Evolutionary conservation across 2,113 vertebrate species (phyloP), one percentile per base, ranked within the genome.

Genomic region (Cololabis saira): DNA sequence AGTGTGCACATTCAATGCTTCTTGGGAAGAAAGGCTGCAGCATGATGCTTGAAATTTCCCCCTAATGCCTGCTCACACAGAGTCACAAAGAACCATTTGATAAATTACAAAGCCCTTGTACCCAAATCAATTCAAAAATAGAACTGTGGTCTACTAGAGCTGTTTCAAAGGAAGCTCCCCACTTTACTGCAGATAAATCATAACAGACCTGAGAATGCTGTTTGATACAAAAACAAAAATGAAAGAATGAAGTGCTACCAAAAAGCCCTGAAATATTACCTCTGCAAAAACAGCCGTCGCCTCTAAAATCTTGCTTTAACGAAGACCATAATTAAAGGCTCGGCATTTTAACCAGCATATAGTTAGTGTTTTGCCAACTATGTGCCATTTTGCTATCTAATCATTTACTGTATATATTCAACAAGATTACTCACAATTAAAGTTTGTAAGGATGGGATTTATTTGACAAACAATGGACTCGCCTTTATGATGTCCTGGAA

Each of bases 401-500:
- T 43, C n/a, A 19, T 48, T 12, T 48, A 16, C 10, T 16, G 11
- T 18, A 12, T 4, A 37, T 18, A 50, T 19, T 37, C 24, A 40
- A 37, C 52, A 4, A 17, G 18, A 30, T 54, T 27, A 16, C 2
- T 60, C 2, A 37, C 5, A 30, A 17, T 13, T 1, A 12, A 44
- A 49, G 10, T 50, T 0, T 44, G 14, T 30, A 10, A 21, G 22
- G 1, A 16, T 16, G 16, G 0, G 24, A 50, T 12, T 4, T 27
- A 57, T 12, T 14, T 24, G 1, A 7, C 11, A 66, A 19, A 58
- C 3, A 7, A 33, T 10, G 10, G 1, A 0, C 24, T 71, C 54
- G 51, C 81, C 71, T 70, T 64, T 78, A 71, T 10, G 13, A 62
- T 19, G 8, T 50, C 1, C 0, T 45, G 37, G 22, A 14, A 53